phyloP scores from a whole-genome alignment of 2,113 vertebrate species.

The Pogonocichla stellata region DNA sequence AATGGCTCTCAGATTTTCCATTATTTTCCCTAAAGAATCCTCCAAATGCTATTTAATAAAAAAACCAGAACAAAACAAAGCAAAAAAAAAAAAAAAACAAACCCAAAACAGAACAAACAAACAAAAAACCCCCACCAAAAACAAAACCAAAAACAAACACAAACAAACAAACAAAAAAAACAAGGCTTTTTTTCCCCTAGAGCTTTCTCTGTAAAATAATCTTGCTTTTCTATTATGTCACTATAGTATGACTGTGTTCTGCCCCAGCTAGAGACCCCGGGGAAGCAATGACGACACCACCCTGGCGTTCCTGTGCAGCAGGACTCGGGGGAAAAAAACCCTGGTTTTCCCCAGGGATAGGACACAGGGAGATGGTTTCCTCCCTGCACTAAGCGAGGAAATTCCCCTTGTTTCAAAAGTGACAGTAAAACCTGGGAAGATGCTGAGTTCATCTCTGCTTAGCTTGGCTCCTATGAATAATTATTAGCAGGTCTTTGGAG shows the following conservation, averaged over 20 bases:
- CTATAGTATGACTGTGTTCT: fast-evolving
- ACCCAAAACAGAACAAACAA: too few relatives aligned
- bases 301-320: background rate
- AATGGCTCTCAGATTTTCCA: background rate
- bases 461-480: background rate
- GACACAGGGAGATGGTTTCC: background rate
- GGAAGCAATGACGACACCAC: background rate
- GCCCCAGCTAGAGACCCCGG: background rate
- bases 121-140: too few relatives aligned
- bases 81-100: too few relatives aligned
- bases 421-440: background rate
- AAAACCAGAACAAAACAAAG: too few relatives aligned
- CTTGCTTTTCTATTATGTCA: background rate
- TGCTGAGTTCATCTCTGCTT: background rate
- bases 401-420: background rate
- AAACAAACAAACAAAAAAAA: too few relatives aligned
- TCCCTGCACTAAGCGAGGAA: fast-evolving
- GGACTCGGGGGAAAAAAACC: background rate
- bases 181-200: background rate
- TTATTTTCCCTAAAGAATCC: background rate
- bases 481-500: background rate
- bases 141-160: too few relatives aligned
- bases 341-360: background rate
- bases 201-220: background rate
- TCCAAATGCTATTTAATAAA: background rate